Evolutionary conservation across 2,888 invertebrate species (phyloP).

Genomic region (Spatulosminthurus flaviceps): DNA sequence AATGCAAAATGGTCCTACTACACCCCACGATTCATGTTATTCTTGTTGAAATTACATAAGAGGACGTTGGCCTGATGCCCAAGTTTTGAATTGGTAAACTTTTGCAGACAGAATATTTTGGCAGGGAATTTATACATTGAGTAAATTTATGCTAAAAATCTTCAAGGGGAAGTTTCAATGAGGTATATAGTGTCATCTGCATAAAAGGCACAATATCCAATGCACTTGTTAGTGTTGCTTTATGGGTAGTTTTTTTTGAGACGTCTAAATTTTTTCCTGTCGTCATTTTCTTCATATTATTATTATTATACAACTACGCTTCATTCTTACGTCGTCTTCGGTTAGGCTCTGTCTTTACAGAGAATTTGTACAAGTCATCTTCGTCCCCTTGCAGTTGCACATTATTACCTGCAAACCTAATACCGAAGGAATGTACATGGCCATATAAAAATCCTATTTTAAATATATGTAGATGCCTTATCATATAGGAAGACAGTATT

Average conservation of each 20-base stretch:
- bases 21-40: not conserved
- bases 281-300: not conserved
- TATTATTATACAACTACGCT: too few relatives aligned
- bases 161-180: too few relatives aligned
- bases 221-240: not conserved
- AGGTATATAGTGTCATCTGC: not conserved
- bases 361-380: slow-evolving; percentile 4
- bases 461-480: not conserved
- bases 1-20: not conserved
- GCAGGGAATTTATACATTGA: not conserved
- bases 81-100: slow-evolving; percentile 49
- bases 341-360: not conserved
- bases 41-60: slow-evolving; percentile 21
- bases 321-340: not conserved
- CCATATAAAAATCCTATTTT: too few relatives aligned
- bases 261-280: not conserved
- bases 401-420: too few relatives aligned
- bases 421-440: not conserved
- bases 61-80: slow-evolving; percentile 61
- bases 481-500: not conserved
- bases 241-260: not conserved
- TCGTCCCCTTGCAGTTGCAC: not conserved
- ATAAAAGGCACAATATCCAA: not conserved
- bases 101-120: not conserved
- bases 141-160: too few relatives aligned